Evolutionary conservation across 2,888 invertebrate genomes (phyloP).

Genomic region (Colletes collaris): DNA sequence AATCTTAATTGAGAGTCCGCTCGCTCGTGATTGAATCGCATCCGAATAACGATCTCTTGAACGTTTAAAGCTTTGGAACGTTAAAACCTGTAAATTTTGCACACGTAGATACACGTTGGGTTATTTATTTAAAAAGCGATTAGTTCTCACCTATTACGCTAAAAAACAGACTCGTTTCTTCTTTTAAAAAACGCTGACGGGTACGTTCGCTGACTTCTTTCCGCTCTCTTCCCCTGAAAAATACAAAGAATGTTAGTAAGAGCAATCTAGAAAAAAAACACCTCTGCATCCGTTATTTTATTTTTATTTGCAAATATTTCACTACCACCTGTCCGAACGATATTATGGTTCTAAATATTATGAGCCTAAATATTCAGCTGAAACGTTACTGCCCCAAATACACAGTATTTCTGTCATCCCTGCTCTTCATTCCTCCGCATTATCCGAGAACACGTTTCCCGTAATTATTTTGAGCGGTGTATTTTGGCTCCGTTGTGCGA

Average conservation of each 20-base stretch:
- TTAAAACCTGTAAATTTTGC: too few species aligned
- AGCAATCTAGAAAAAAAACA: not conserved
- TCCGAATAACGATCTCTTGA: too few species aligned
- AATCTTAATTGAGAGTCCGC: too few species aligned
- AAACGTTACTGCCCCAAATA: not conserved
- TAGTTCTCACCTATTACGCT: conserved; percentile 37
- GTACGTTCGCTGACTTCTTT: conserved; percentile 15
- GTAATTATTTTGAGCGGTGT: conserved; percentile 4
- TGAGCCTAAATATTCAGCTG: not conserved
- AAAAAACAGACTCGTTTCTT: conserved; percentile 10
- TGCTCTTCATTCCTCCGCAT: not conserved
- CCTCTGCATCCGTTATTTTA: too few species aligned
- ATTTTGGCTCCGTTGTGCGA: conserved; percentile 1
- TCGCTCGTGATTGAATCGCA: too few species aligned
- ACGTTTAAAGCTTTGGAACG: too few species aligned
- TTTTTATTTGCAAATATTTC: too few species aligned
- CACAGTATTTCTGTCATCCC: not conserved
- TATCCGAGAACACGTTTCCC: not conserved
- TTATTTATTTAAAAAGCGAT: not conserved
- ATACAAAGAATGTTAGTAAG: not conserved
- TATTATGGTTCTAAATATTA: not conserved
- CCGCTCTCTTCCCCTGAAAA: conserved; percentile 28
- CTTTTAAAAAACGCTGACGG: conserved; percentile 4
- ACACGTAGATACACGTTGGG: too few species aligned
- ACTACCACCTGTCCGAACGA: not conserved